Evolutionary conservation across 2,797 vertebrate genomes (phyloP), one percentile per base, ranked within the genome.

Genomic region (Lemur catta): DNA sequence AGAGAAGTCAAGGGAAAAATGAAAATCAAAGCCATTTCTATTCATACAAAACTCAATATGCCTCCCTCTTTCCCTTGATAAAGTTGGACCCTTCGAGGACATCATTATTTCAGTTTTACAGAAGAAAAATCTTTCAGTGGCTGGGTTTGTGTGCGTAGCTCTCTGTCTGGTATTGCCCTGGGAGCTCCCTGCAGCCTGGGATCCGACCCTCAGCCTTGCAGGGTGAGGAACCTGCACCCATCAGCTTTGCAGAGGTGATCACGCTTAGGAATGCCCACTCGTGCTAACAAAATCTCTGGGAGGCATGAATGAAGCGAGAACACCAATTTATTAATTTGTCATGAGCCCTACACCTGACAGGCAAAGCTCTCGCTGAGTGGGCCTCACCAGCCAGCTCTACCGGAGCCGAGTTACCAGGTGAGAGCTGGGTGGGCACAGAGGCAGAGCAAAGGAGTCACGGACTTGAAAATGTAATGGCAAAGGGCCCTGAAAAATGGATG

Each of bases 21-120:
- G n/a, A 93, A 91, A 96, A 89, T 63, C n/a, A 69, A 85, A 93
- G 75, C 30, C n/a, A 57, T 84, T 86, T 89, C n/a, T 87, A 48
- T 71, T 63, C 52, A 43, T 9, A 84, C 10, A 69, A 71, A 84
- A 75, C 50, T 93, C 76, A 63, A 1, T 65, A 38, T 18, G 26
- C n/a, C 30, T 90, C 43, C 35, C 20, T 69, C 52, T 76, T 90
- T 35, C 41, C 57, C 59, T 80, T 55, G 81, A 88, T 63, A 69
- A 84, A 80, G 38, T 67, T 75, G 79, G 35, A 20, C 17, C 59
- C 75, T 67, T 84, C 65, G 87, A 35, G 69, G 90, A 84, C 50
- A 46, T 50, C 38, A 80, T 84, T 82, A 50, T 90, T 94, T 84
- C 55, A 57, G 72, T 84, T 88, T 94, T 59, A 50, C 30, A 63